Evolutionary conservation across 2,113 vertebrate species (phyloP).

Genomic region (Silurus meridionalis): DNA sequence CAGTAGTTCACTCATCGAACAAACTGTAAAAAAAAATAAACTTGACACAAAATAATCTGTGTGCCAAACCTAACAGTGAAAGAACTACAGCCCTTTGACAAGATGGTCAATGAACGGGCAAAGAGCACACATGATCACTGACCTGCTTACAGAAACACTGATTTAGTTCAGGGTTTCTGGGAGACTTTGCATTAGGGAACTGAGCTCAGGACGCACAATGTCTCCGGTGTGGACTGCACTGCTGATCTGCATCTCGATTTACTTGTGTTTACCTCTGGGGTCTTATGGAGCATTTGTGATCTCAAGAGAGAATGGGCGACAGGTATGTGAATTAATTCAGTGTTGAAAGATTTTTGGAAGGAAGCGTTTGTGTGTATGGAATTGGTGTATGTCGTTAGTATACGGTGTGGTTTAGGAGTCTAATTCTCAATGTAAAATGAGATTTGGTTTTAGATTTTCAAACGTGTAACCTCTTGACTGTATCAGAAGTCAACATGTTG

Average conservation of each 20-base stretch:
- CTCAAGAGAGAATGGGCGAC: conserved; percentile 4
- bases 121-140: background rate
- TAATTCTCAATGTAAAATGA: background rate
- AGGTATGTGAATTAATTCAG: conserved; percentile 25
- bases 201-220: conserved; percentile 28
- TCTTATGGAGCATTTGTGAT: conserved; percentile 37
- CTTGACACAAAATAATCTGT: background rate
- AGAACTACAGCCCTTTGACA: background rate
- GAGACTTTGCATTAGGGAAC: background rate
- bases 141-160: background rate
- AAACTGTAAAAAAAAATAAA: background rate
- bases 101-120: background rate
- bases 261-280: background rate
- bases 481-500: no score
- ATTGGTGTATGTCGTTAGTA: background rate
- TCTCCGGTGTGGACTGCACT: conserved; percentile 16
- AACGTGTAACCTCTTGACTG: no score
- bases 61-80: background rate
- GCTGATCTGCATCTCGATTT: conserved; percentile 37
- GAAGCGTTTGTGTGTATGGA: background rate
- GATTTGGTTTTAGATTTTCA: no score
- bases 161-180: background rate
- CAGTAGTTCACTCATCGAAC: background rate
- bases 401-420: background rate
- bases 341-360: background rate